phyloP scores from a whole-genome alignment of 2,113 vertebrate genomes.

The Thryonomys swinderianus region DNA sequence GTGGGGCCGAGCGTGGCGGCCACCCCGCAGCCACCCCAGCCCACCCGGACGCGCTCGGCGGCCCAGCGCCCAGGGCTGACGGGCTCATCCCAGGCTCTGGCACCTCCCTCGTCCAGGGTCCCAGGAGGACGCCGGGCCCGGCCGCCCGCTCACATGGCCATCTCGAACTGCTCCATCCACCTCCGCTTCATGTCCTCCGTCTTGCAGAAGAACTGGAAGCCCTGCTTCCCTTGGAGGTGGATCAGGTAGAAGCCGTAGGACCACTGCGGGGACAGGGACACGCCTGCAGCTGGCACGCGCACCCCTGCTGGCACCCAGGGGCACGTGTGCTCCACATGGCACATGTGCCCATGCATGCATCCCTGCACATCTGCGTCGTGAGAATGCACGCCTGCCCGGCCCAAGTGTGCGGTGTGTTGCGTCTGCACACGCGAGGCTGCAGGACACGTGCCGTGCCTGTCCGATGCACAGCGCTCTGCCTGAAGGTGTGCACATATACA shows the following conservation, averaged over 20 bases:
- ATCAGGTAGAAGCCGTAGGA: constrained; percentile 98
- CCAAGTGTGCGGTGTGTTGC: not conserved
- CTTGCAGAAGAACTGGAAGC: constrained; percentile 99
- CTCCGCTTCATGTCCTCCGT: constrained; percentile 98
- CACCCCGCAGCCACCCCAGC: accelerated
- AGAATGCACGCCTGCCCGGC: not conserved
- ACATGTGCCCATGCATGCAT: accelerated
- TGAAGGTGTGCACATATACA: too few species aligned
- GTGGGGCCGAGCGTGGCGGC: too few species aligned
- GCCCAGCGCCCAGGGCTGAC: accelerated
- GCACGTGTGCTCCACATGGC: not conserved
- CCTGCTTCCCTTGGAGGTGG: constrained; percentile 98
- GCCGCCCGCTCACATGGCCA: constrained; percentile 94
- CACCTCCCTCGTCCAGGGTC: not conserved
- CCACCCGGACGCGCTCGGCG: accelerated
- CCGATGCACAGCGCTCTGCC: not conserved
- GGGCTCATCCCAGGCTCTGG: not conserved
- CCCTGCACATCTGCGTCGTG: accelerated
- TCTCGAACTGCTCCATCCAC: constrained; percentile 99
- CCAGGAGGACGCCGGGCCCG: not conserved
- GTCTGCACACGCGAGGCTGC: too few species aligned
- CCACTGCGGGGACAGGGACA: constrained; percentile 89
- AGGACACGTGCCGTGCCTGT: not conserved
- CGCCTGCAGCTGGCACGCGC: accelerated
- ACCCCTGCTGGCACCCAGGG: accelerated